Base-by-base conservation (phyloP, 2,113 vertebrate genomes). In the Galemys pyrenaicus region DNA sequence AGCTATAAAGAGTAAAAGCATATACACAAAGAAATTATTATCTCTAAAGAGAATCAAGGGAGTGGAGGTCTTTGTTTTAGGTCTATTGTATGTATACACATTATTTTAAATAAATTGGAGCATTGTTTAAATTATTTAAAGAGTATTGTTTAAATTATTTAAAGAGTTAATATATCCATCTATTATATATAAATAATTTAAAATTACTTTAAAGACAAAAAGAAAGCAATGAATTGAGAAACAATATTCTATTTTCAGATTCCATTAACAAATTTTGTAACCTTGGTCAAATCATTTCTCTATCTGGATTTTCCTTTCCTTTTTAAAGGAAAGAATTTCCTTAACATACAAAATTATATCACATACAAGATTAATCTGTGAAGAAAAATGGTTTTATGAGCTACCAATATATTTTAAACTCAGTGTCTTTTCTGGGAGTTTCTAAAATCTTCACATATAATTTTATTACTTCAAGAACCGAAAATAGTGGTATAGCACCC, bases 171-270 rank as follows among this genome's bases (percentile, higher is more conserved):
- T n/a, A 24, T 51, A 84, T 28, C n/a, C 9, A 67, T 46, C 41
- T 68, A 89, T 74, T 92, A 68, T 46, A 73, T 68, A 28, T 20
- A 12, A 70, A 56, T 77, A 70, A n/a, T 74, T 89, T 37, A 37
- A 70, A n/a, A 68, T 89, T 37, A 37, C 51, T 89, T 83, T 46
- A 73, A 54, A 74, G 16, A 30, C 46, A 60, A 93, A 91, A 89
- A 87, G 6, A 58, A 56, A 75, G 3, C 10, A 49, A 24, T 30
- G 2, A 16, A 41, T 1, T 60, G 16, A 30, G 60, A 60, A 20
- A 41, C 5, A 37, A 16, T 68, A 68, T 71, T 80, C 51, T 70
- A 44, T 6, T 82, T 96, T 84, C n/a, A 32, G 62, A 41, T 73
- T 79, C 30, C 19, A 70, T 44, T 39, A 49, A 54, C 20, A 68